These are phyloP conservation scores for Eledona agricola DNA, from an alignment of 2,888 invertebrate genomes.

Conservation along the genomic window DNA sequence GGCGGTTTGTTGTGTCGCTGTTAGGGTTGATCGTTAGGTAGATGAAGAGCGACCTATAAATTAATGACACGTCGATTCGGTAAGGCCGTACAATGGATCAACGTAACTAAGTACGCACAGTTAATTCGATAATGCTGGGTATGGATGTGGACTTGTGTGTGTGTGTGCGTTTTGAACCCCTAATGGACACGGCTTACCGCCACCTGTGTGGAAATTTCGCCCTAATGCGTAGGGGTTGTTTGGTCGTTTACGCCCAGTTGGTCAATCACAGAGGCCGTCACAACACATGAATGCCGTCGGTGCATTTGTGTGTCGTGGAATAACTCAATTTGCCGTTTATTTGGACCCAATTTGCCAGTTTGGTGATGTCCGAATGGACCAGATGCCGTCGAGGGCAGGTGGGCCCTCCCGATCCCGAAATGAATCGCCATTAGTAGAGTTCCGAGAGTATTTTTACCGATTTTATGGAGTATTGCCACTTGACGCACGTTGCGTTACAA, in stretches of 20 bases:
- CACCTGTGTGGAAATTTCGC: constrained; percentile 37
- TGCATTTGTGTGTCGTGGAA: constrained; percentile 41
- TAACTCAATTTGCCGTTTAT: constrained; percentile 48
- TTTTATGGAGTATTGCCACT: too few relatives aligned
- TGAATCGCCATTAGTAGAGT: too few relatives aligned
- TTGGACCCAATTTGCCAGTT: constrained; percentile 38
- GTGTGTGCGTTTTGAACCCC: constrained; percentile 33
- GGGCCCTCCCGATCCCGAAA: background rate
- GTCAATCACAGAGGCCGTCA: constrained; percentile 48
- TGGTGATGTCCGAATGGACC: constrained; percentile 15
- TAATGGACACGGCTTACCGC: constrained; percentile 36
- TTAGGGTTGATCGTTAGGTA: background rate
- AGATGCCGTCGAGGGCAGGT: constrained; percentile 19
- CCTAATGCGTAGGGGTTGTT: constrained; percentile 33
- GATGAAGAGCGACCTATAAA: constrained; percentile 6
- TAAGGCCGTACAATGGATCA: constrained; percentile 32
- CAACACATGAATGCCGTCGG: constrained; percentile 44
- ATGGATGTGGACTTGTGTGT: constrained; percentile 15
- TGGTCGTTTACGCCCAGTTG: constrained; percentile 42
- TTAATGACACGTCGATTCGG: constrained; percentile 11
- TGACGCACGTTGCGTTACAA: too few relatives aligned
- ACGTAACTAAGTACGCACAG: constrained; percentile 41
- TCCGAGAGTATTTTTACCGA: background rate
- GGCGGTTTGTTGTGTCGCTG: too few relatives aligned
- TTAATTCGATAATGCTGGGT: constrained; percentile 44